phyloP scores from a whole-genome alignment of 2,797 vertebrate genomes.

The Artibeus jamaicensis region DNA sequence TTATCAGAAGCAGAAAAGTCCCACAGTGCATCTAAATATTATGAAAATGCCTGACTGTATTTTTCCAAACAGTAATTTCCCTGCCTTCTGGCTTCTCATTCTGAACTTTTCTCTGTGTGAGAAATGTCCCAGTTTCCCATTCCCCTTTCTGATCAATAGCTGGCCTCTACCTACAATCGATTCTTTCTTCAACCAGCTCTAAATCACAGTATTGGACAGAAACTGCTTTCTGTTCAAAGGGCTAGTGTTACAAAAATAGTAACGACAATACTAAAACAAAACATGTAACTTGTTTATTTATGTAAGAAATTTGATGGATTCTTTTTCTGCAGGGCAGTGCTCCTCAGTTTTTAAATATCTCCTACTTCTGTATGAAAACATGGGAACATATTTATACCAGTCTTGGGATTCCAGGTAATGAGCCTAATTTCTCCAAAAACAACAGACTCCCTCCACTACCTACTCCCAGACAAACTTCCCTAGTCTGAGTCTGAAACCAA shows the following conservation, averaged over 20 bases:
- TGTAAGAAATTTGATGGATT: not conserved
- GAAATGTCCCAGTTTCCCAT: slow-evolving; percentile 57
- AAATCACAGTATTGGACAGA: slow-evolving; percentile 60
- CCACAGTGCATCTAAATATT: not conserved
- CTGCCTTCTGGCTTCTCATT: slow-evolving; percentile 48
- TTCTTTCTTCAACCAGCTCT: slow-evolving; percentile 62
- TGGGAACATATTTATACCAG: not conserved
- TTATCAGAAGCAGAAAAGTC: not conserved
- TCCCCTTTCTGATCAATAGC: slow-evolving; percentile 65
- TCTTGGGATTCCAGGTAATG: slow-evolving; percentile 28
- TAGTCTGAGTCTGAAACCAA: slow-evolving; percentile 45
- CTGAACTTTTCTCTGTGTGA: slow-evolving; percentile 59
- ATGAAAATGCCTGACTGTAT: not conserved
- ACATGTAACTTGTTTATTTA: slow-evolving; percentile 16
- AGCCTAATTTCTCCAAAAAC: slow-evolving; percentile 40
- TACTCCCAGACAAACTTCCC: not conserved
- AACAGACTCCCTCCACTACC: not conserved
- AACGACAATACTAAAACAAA: slow-evolving; percentile 34
- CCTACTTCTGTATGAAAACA: not conserved
- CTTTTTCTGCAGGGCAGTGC: not conserved
- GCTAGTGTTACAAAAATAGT: slow-evolving; percentile 35
- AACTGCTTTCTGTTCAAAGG: slow-evolving; percentile 51
- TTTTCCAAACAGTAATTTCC: slow-evolving; percentile 28
- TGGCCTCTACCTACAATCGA: slow-evolving; percentile 49
- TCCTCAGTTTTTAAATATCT: slow-evolving; percentile 35